Percentiles rank a stretch among this genome's conserved stretches.
Conservation (phyloP, 2,113 vertebrate species). For the Neodontobutis hainanensis region DNA sequence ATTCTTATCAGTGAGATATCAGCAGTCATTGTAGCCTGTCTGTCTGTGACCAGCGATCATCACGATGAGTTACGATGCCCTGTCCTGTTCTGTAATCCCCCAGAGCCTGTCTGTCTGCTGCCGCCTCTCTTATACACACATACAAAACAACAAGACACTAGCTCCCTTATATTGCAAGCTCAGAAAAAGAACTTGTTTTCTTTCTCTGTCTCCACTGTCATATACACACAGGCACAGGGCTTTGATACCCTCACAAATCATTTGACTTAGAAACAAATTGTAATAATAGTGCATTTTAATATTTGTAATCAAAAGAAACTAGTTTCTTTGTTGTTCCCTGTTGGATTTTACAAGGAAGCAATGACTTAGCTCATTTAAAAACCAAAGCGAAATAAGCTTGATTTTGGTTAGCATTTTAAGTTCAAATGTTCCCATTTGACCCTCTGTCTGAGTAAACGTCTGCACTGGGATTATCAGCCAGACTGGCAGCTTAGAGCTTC, state of each 20-base stretch:
- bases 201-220: slow-evolving; percentile 44
- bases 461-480: slow-evolving; percentile 52
- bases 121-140: slow-evolving; percentile 70
- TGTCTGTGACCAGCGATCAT: slow-evolving; percentile 70
- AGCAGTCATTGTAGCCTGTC: slow-evolving; percentile 67
- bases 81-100: slow-evolving; percentile 74
- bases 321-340: too few species aligned
- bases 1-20: slow-evolving; percentile 74
- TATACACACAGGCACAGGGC: slow-evolving; percentile 12
- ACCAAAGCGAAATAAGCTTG: slow-evolving; percentile 22
- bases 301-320: too few species aligned
- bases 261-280: too few species aligned
- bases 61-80: slow-evolving; percentile 72
- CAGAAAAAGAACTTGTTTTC: slow-evolving; percentile 69
- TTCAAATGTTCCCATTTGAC: slow-evolving; percentile 34
- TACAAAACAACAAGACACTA: slow-evolving; percentile 64
- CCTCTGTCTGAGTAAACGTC: slow-evolving; percentile 48
- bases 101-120: slow-evolving; percentile 77
- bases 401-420: slow-evolving; percentile 34
- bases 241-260: slow-evolving; percentile 24
- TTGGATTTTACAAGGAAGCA: too few species aligned
- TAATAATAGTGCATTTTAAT: too few species aligned
- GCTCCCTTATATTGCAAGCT: slow-evolving; percentile 44
- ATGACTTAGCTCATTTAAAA: too few species aligned
- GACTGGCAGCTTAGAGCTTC: slow-evolving; percentile 24